Percentiles rank a stretch among this genome's conserved stretches.
phyloP scores from a whole-genome alignment of 2,888 invertebrate genomes.

The Caenorhabditis panamensis region DNA sequence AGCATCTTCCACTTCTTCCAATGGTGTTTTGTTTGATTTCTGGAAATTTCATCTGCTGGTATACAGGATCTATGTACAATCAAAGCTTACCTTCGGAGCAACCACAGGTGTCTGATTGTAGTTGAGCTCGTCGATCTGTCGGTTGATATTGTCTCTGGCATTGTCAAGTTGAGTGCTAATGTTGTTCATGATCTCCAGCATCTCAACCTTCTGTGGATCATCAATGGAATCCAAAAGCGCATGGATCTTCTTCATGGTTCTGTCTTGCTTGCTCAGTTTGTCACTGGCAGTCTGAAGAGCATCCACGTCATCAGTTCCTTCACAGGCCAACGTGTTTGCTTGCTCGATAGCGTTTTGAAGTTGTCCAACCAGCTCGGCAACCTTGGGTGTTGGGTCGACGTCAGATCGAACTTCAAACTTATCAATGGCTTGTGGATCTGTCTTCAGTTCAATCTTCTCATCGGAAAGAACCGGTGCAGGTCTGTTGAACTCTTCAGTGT shows the following conservation, averaged over 20 bases:
- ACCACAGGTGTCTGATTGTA: slow-evolving; percentile 55
- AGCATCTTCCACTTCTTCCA: slow-evolving; percentile 37
- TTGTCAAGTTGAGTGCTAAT: slow-evolving; percentile 46
- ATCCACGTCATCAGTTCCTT: slow-evolving; percentile 52
- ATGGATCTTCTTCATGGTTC: slow-evolving; percentile 55
- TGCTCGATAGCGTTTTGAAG: slow-evolving; percentile 51
- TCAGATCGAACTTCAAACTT: slow-evolving; percentile 46
- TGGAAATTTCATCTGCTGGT: not conserved
- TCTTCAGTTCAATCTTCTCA: slow-evolving; percentile 50
- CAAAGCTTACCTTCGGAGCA: slow-evolving; percentile 45
- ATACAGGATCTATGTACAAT: not conserved
- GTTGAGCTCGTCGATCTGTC: slow-evolving; percentile 56
- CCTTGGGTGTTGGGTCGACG: slow-evolving; percentile 51
- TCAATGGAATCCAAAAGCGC: slow-evolving; percentile 31
- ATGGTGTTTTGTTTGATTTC: slow-evolving; percentile 30
- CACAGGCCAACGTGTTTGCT: slow-evolving; percentile 47
- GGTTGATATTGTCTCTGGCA: slow-evolving; percentile 51
- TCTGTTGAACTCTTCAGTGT: slow-evolving; percentile 44
- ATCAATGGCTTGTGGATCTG: slow-evolving; percentile 55
- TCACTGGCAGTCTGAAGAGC: slow-evolving; percentile 59
- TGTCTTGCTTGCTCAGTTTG: slow-evolving; percentile 53
- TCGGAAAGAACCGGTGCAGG: slow-evolving; percentile 30
- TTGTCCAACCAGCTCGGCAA: slow-evolving; percentile 43
- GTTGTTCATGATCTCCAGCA: slow-evolving; percentile 31
- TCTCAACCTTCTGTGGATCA: slow-evolving; percentile 42